phyloP scores from a whole-genome alignment of 2,888 invertebrate species.

The Drosophila prostipennis region DNA sequence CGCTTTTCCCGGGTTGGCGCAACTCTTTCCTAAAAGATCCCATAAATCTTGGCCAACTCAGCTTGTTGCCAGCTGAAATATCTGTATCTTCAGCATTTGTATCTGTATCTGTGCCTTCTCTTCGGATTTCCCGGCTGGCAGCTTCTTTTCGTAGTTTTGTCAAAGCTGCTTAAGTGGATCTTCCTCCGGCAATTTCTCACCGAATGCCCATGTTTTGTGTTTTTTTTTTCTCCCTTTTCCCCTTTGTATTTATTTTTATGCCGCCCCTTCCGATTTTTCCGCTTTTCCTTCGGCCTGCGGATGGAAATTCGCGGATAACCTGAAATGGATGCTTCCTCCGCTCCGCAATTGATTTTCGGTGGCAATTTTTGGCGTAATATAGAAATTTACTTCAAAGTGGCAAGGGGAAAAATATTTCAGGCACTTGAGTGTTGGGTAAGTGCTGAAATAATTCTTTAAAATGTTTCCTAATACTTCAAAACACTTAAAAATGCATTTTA shows the following conservation, averaged over 20 bases:
- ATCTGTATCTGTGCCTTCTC: too few relatives aligned
- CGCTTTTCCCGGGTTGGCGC: constrained; percentile 43
- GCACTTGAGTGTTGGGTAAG: too few relatives aligned
- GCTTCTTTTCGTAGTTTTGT: constrained; percentile 67
- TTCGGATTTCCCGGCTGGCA: constrained; percentile 18
- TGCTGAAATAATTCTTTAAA: too few relatives aligned
- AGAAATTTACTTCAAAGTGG: constrained; percentile 1
- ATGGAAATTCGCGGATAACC: constrained; percentile 83
- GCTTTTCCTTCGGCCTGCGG: constrained; percentile 1
- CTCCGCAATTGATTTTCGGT: constrained; percentile 83
- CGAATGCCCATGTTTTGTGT: constrained; percentile 15
- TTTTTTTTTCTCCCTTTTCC: neutral
- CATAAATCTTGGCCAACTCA: constrained; percentile 66
- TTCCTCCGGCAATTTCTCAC: constrained; percentile 55
- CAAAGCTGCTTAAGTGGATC: constrained; percentile 75
- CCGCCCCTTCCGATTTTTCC: constrained; percentile 4
- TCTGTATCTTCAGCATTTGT: constrained; percentile 6
- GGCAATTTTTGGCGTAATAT: constrained; percentile 73
- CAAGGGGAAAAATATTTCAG: neutral
- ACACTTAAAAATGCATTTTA: too few relatives aligned
- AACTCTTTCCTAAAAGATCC: constrained; percentile 70
- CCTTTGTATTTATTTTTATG: constrained; percentile 70
- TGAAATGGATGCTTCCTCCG: constrained; percentile 80
- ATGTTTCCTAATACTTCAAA: too few relatives aligned
- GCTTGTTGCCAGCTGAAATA: constrained; percentile 35